Percentiles rank a stretch among this genome's conserved stretches.
phyloP scores from a whole-genome alignment of 2,888 invertebrate genomes.

The Glaucopsyche alexis region DNA sequence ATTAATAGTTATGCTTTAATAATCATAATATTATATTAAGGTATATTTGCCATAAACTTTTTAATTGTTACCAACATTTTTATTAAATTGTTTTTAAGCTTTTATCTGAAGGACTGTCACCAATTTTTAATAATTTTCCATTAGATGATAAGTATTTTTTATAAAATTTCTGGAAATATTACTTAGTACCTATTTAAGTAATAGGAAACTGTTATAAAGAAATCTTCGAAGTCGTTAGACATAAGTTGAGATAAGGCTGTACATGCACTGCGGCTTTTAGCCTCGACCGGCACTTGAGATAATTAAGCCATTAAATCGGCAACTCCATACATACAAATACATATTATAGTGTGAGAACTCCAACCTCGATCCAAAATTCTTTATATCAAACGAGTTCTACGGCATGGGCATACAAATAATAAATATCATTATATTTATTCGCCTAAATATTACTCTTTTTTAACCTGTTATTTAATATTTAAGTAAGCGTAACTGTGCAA shows the following conservation, averaged over 20 bases:
- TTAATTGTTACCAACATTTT: too few species aligned
- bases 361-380: conserved; percentile 50
- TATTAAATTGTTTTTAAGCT: too few species aligned
- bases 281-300: conserved; percentile 67
- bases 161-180: not conserved
- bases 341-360: conserved; percentile 56
- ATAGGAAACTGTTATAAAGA: conserved; percentile 32
- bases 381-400: conserved; percentile 54
- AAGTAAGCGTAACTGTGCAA: too few species aligned
- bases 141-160: not conserved
- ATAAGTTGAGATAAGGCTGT: conserved; percentile 52
- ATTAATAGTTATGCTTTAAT: too few species aligned
- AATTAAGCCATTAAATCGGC: conserved; percentile 74
- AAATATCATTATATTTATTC: too few species aligned
- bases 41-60: too few species aligned
- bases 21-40: too few species aligned
- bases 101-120: too few species aligned
- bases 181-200: too few species aligned
- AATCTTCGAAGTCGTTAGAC: conserved; percentile 40
- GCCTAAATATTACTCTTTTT: too few species aligned
- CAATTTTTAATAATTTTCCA: too few species aligned
- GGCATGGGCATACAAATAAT: conserved; percentile 40
- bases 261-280: conserved; percentile 50
- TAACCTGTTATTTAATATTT: too few species aligned
- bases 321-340: conserved; percentile 51